Base-by-base conservation (phyloP, 2,113 vertebrate genomes). In the Pterophyllum scalare region DNA sequence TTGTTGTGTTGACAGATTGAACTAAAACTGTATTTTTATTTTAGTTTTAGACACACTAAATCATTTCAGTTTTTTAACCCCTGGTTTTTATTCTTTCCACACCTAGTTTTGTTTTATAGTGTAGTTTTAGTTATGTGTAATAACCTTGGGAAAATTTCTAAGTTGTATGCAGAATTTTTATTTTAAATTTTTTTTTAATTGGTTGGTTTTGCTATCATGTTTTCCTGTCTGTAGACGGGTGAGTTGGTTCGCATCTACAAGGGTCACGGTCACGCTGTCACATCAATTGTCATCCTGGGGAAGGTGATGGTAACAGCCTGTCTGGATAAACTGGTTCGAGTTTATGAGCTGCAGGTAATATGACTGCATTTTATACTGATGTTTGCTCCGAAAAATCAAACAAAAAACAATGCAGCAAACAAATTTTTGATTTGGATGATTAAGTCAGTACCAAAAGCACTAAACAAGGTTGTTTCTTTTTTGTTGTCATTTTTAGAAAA, bases 271-370 rank as follows among this genome's bases (percentile, higher is more conserved):
- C 97, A 98, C 0, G 97, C 97, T 0, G 97, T 99, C 90, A 99
- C 98, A 0, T 97, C 98, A 38, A 96, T 99, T 35, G 96, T 96
- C 77, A 97, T 99, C 92, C 91, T 99, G 72, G 98, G 98, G 19
- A 98, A 98, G 54, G 98, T 99, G 92, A 99, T 99, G 98, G 96
- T 99, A 87, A 99, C 98, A 0, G 97, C 98, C 24, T 98, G 96
- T 86, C 91, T 99, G 87, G 98, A 99, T 91, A 97, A 97, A 89
- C 96, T 99, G 87, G 96, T 99, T 82, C 97, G 97, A 77, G 97
- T 99, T 83, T 99, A 97, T 88, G 98, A 99, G 59, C 94, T 99
- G 6, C 96, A 99, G 97, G 98, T 99, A 72, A 57, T 20, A 31
- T 20, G 7, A 28, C n/a, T 28, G 13, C 1, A 6, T 40, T 24